Conservation (phyloP, 2,113 vertebrate genomes). For the Pteronura brasiliensis region DNA sequence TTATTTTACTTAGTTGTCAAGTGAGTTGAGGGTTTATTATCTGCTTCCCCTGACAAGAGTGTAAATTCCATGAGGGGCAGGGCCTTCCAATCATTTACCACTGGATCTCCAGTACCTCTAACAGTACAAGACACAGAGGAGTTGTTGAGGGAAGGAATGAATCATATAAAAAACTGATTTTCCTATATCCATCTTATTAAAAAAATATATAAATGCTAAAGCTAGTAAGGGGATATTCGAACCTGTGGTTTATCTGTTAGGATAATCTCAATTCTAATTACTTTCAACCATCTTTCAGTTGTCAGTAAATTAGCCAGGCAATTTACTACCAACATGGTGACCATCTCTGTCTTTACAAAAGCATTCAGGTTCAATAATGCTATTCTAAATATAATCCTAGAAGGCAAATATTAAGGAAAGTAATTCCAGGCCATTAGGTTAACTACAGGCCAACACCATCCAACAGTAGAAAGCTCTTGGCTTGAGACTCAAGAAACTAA, state of each 20-base stretch:
- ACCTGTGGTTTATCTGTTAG: background rate
- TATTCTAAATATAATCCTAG: conserved; percentile 2
- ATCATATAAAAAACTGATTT: background rate
- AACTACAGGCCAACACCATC: background rate
- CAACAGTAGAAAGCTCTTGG: background rate
- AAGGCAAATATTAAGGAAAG: background rate
- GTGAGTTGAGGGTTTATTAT: background rate
- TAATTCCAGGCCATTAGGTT: background rate
- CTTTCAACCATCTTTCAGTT: conserved; percentile 4
- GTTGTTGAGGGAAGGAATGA: background rate
- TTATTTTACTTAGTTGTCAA: background rate
- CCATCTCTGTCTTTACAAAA: background rate
- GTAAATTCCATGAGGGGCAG: background rate
- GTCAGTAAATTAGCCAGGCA: background rate
- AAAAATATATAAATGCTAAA: background rate
- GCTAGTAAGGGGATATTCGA: background rate
- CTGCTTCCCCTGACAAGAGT: background rate
- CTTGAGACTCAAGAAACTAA: conserved; percentile 27
- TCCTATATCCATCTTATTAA: background rate
- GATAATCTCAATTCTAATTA: conserved; percentile 23
- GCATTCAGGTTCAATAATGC: background rate
- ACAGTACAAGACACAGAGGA: background rate
- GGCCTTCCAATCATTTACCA: background rate
- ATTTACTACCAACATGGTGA: background rate
- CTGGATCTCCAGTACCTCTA: background rate